Base-by-base conservation (phyloP, 2,888 invertebrate species). In the Aphidius colemani region DNA sequence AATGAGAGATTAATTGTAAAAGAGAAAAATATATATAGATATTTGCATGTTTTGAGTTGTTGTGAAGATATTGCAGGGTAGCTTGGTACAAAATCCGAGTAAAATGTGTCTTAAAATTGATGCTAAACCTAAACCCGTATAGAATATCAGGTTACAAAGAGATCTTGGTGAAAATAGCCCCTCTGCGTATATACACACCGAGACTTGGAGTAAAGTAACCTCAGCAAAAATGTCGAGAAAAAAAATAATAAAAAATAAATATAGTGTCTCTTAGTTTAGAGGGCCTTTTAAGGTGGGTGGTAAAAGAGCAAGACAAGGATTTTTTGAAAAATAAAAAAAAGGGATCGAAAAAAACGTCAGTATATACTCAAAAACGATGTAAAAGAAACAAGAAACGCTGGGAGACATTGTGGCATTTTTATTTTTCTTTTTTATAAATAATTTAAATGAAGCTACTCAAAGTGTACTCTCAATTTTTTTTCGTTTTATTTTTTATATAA, bases 111-210 rank as follows among this genome's bases (percentile, higher is more conserved):
- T 66, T 43, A 69, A 67, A 67, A 65, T 63, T 66, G 63, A 65
- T 65, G 63, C 69, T 67, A 70, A 66, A 61, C 61, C 64, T 61
- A 53, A 64, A 46, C 57, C 57, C 66, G 61, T 30, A 30, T 63
- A 65, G 66, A 67, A 67, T 74, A 75, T 75, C 75, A 70, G 71
- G 71, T 74, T 75, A 74, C 75, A 59, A 59, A 69, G 72, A 69
- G 71, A 67, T 67, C 64, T 65, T 69, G 75, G 72, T 75, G 73
- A 74, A 75, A 75, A 75, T 75, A 75, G 73, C 74, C 71, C 30
- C 67, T 70, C 57, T 57, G 46, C 57, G 39, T 57, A 57, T 57
- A 57, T 57, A 57, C 10, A 45, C 46, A 57, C 57, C 45, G 46
- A 57, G 57, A 57, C 57, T 57, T 46, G 58, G 66, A 73, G 73